Evolutionary conservation across 2,888 invertebrate genomes (phyloP).

Genomic region (Hedya salicella): DNA sequence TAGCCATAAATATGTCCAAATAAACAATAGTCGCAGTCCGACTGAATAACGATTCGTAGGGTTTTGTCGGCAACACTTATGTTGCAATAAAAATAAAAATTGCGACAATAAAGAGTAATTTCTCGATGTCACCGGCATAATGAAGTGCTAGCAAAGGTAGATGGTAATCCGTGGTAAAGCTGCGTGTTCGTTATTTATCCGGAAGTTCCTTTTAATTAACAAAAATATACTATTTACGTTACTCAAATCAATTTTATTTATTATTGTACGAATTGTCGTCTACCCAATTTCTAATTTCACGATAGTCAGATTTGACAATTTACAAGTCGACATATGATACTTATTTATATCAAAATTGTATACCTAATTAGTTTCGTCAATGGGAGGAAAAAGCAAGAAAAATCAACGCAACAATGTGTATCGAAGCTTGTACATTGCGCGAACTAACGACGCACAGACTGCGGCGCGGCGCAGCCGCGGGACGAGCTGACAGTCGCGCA

Average conservation of each 20-base stretch:
- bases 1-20: conserved; percentile 86
- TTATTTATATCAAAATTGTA: not conserved
- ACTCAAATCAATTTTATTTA: too few species aligned
- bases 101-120: conserved; percentile 29
- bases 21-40: conserved; percentile 81
- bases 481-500: conserved; percentile 73
- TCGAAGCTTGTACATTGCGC: conserved; percentile 63
- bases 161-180: not conserved
- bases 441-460: conserved; percentile 66
- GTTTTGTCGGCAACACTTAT: conserved; percentile 62
- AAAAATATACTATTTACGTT: too few species aligned
- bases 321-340: not conserved
- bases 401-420: conserved; percentile 32
- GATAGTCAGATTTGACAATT: not conserved
- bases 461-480: conserved; percentile 55
- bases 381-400: conserved; percentile 13
- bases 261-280: too few species aligned
- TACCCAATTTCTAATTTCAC: not conserved
- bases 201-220: too few species aligned
- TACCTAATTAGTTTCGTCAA: conserved; percentile 31
- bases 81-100: conserved; percentile 39
- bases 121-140: conserved; percentile 8
- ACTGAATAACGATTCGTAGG: conserved; percentile 70
- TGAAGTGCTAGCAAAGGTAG: not conserved
- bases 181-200: not conserved